Evolutionary conservation across 2,113 vertebrate species (phyloP).

Genomic region (Bujurquina vittata): DNA sequence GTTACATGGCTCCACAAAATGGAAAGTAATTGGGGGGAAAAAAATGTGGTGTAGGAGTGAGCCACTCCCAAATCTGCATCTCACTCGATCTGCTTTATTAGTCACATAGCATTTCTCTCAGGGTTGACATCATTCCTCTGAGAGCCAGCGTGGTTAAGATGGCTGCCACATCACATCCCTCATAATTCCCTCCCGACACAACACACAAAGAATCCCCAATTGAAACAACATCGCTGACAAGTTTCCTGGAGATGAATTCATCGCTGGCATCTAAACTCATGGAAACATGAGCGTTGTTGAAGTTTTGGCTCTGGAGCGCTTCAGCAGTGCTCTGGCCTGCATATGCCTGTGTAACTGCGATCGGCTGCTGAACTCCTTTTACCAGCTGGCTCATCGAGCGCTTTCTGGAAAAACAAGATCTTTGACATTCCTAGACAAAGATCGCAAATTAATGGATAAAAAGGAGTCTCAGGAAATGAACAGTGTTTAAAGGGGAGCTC

Average conservation of each 20-base stretch:
- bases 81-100: slow-evolving; percentile 27
- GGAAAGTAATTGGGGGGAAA: neutral
- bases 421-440: neutral
- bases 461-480: neutral
- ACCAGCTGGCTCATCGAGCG: neutral
- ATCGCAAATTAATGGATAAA: neutral
- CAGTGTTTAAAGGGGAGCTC: neutral
- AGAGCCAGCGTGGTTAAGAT: slow-evolving; percentile 32
- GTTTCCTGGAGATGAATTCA: slow-evolving; percentile 24
- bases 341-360: slow-evolving; percentile 12
- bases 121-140: slow-evolving; percentile 40
- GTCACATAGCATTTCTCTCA: slow-evolving; percentile 20
- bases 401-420: slow-evolving; percentile 14
- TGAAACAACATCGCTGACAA: neutral
- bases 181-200: slow-evolving; percentile 16
- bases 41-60: neutral
- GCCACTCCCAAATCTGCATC: slow-evolving; percentile 35
- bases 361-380: slow-evolving; percentile 20
- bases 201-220: neutral
- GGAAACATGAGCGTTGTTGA: slow-evolving; percentile 28
- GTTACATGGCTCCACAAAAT: neutral
- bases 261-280: neutral
- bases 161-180: slow-evolving; percentile 22
- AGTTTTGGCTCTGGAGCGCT: slow-evolving; percentile 7
- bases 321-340: slow-evolving; percentile 4